phyloP scores from a whole-genome alignment of 64 coral and sea anemone species.

The Acropora tenuis region DNA sequence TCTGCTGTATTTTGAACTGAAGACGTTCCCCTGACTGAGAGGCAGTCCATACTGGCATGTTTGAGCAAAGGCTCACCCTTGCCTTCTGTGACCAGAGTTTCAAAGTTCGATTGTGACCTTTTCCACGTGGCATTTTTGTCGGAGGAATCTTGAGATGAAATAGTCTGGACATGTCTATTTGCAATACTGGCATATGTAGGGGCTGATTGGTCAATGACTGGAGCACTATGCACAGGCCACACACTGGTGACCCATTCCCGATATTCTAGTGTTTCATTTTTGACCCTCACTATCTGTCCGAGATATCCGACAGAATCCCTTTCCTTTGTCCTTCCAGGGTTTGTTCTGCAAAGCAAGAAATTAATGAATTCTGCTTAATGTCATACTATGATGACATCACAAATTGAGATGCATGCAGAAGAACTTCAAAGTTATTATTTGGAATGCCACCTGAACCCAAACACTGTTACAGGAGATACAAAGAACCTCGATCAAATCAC shows the following conservation, averaged over 20 bases:
- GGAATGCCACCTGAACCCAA: no score
- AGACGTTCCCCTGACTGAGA: neutral
- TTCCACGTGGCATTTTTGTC: conserved; percentile 8
- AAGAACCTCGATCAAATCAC: no score
- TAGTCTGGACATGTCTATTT: conserved; percentile 17
- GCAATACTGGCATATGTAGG: conserved; percentile 74
- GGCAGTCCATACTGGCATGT: conserved; percentile 15
- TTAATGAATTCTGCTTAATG: no score
- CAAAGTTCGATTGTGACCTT: conserved; percentile 37
- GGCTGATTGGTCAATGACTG: neutral
- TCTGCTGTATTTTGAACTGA: conserved; percentile 39
- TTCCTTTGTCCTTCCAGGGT: neutral
- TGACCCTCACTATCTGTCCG: conserved; percentile 51
- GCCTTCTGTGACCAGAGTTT: neutral
- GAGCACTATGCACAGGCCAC: conserved; percentile 1
- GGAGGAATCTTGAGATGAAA: neutral
- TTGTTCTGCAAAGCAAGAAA: neutral
- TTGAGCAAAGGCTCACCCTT: neutral
- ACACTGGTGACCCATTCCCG: conserved; percentile 52
- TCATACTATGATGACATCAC: no score
- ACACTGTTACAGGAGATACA: no score
- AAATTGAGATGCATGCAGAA: no score
- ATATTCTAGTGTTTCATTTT: conserved; percentile 50
- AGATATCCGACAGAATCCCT: conserved; percentile 29
- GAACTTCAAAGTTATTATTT: no score